Evolutionary conservation across 2,797 vertebrate species (phyloP), one percentile per base, ranked within the genome.

Genomic region (Erithacus rubecula): DNA sequence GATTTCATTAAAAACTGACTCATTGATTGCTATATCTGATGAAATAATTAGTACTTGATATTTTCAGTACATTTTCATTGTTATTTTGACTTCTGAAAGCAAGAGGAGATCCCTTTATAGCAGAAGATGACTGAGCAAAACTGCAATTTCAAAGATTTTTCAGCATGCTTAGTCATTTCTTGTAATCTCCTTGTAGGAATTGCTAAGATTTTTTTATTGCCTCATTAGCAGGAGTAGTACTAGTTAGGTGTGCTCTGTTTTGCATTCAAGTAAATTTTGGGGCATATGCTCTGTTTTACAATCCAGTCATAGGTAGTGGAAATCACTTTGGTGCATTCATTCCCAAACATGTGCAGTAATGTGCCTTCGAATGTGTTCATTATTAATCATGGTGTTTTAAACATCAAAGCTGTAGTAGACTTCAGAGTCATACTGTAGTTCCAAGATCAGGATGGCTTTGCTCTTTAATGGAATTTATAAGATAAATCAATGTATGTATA

Each of bases 41-140:
- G 63, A 95, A 94, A 95, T 97, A 96, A 97, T 97, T 96, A 97
- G 85, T 91, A 80, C 65, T 88, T 94, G 67, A 89, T 96, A 89
- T 68, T 91, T 93, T 87, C 65, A 47, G 2, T 90, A 68, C 37
- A 32, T 72, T 77, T 94, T 90, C 21, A 37, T 30, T 65, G 10
- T 86, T 93, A 44, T 74, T 93, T 92, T 80, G 68, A 78, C 70
- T 93, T 88, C 55, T 12, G 29, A 86, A 64, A 85, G 55, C 49
- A 88, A 79, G 62, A 92, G 63, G 89, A 87, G 65, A 70, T 83
- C n/a, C 22, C 37, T 34, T 65, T 49, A 44, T 62, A 53, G 27
- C 3, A 37, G 72, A 83, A 65, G 58, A 85, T 64, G 34, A 29
- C 15, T 63, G 58, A 87, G 15, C 22, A 79, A 63, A 93, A 89